phyloP scores from a whole-genome alignment of 2,888 invertebrate species.

The Dexiosoma caninum region DNA sequence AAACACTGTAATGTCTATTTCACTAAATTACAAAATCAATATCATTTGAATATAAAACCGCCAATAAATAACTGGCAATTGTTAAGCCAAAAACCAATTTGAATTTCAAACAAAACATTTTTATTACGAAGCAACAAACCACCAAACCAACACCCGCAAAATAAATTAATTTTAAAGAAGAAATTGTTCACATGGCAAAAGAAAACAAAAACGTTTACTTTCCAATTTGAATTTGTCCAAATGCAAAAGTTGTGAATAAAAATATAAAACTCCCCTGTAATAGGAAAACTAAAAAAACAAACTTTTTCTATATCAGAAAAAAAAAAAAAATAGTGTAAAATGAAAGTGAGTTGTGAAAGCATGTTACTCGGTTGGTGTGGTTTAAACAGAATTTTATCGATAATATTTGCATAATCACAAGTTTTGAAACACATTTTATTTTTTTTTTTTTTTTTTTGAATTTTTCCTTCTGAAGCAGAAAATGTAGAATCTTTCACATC shows the following conservation, averaged over 20 bases:
- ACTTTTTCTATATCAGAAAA: not conserved
- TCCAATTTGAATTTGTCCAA: conserved; percentile 23
- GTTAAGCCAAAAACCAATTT: not conserved
- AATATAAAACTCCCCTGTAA: not conserved
- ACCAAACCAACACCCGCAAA: not conserved
- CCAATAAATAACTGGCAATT: not conserved
- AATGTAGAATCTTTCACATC: not conserved
- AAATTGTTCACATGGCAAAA: not conserved
- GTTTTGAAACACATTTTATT: conserved; percentile 27
- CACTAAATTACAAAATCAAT: not conserved
- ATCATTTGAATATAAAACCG: not conserved
- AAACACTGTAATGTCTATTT: not conserved
- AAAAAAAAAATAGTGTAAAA: conserved; percentile 21
- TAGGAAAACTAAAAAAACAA: not conserved
- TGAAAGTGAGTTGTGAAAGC: conserved; percentile 18
- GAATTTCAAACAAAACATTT: not conserved
- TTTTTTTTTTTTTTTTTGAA: too few relatives aligned
- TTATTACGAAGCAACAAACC: not conserved
- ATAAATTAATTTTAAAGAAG: not conserved
- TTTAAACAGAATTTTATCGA: conserved; percentile 43
- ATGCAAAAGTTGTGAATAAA: not conserved
- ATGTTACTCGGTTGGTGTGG: conserved; percentile 6
- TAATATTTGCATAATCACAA: conserved; percentile 61
- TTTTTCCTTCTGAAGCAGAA: not conserved
- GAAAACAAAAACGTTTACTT: not conserved